Evolutionary conservation across 2,888 invertebrate species (phyloP), one percentile per base, ranked within the genome.

Genomic region (Pyrrhia umbra): DNA sequence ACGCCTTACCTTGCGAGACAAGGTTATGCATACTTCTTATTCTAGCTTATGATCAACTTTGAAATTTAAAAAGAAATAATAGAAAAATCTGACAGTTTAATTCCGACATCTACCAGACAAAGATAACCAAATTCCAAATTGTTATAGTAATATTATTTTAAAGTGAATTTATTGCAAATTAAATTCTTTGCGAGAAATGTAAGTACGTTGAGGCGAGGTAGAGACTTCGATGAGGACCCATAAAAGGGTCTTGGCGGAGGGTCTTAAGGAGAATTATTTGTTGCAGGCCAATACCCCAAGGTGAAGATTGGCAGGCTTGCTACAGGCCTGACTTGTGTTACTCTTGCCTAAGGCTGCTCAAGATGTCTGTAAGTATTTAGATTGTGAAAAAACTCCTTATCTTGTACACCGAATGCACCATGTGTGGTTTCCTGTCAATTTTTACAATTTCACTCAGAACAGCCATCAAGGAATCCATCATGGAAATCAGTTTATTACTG

Each of bases 241-340:
- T 30, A 2, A 34, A 34, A 4, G n/a, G n/a, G n/a, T 30, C 10
- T 10, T 37, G 6, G 8, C 18, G 10, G 15, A 15, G 5, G 5
- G n/a, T 6, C 5, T 15, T 37, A 21, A n/a, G 6, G 1, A 23
- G 10, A 23, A 23, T 18, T 5, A 27, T 55, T 15, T n/a, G 15
- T 80, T 75, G 0, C 79, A 93, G 93, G 93, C 82, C 86, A 75
- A 70, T 79, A 61, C 81, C 82, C 21, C 77, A 77, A 58, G 64
- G 75, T 5, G 86, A 88, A 10, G 83, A 87, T 45, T 85, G 82
- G 78, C 85, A 86, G 80, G 85, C 81, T 74, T 88, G 86, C 68
- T 85, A 84, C 56, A 81, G 82, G 71, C 92, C 91, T 21, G 86
- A 92, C 57, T 55, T 85, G 16, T 88, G 86, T 56, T 86, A 85